Percentiles rank a stretch among this genome's conserved stretches.
phyloP scores from a whole-genome alignment of 2,797 vertebrate species.

The Poeciliopsis presidionis region DNA sequence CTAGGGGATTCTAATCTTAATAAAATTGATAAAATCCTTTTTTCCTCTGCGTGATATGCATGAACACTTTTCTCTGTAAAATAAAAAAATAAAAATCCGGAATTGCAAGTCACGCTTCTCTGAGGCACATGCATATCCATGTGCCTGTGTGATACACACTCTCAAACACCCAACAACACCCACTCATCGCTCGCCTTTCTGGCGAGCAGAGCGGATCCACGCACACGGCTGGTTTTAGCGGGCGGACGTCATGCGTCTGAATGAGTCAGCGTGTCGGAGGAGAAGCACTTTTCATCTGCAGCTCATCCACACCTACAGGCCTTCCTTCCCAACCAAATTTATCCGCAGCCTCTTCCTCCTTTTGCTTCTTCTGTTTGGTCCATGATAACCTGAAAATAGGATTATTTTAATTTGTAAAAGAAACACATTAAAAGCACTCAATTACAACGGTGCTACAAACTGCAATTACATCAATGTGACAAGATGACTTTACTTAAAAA shows the following conservation, averaged over 20 bases:
- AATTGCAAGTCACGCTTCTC: background rate
- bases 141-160: conserved; percentile 9
- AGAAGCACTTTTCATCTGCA: background rate
- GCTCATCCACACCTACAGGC: conserved; percentile 17
- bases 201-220: background rate
- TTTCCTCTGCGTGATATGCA: background rate
- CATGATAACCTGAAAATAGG: too few species aligned
- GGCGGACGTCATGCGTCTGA: conserved; percentile 31
- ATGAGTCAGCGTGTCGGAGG: conserved; percentile 30
- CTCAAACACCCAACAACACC: conserved; percentile 17
- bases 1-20: background rate
- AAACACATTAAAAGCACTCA: background rate
- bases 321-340: background rate
- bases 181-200: conserved; percentile 16
- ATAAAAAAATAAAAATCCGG: background rate
- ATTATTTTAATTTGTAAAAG: background rate
- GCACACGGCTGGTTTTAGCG: background rate
- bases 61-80: background rate
- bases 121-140: conserved; percentile 36
- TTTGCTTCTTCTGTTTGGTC: background rate
- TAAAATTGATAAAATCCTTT: background rate
- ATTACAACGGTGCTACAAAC: too few species aligned
- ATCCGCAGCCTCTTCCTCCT: conserved; percentile 8
- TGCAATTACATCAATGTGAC: too few species aligned
- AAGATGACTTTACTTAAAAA: too few species aligned